phyloP scores from a whole-genome alignment of 2,797 vertebrate genomes.

The Hoplostethus atlanticus region DNA sequence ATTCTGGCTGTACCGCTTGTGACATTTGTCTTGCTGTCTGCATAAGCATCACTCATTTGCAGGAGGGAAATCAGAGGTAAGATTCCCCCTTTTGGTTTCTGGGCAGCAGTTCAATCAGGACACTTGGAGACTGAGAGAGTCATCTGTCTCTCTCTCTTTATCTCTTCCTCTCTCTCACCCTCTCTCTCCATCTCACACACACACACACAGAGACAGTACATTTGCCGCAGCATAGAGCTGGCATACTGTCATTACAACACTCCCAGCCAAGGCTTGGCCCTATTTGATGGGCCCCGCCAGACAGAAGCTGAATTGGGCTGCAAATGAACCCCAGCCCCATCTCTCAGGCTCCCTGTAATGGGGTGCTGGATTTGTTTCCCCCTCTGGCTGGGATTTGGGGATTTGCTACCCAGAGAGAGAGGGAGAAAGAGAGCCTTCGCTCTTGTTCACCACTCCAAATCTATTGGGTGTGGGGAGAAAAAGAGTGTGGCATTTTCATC shows the following conservation, averaged over 20 bases:
- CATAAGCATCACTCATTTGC: slow-evolving; percentile 43
- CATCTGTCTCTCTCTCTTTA: slow-evolving; percentile 48
- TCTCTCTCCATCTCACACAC: slow-evolving; percentile 4
- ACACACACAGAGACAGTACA: slow-evolving; percentile 1
- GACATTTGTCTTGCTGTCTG: slow-evolving; percentile 51
- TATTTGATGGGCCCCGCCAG: slow-evolving; percentile 47
- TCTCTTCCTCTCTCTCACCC: slow-evolving; percentile 15
- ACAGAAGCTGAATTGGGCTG: slow-evolving; percentile 70
- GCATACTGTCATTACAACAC: slow-evolving; percentile 52
- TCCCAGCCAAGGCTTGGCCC: slow-evolving; percentile 47
- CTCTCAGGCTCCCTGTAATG: slow-evolving; percentile 63
- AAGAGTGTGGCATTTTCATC: slow-evolving; percentile 54
- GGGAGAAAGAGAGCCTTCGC: slow-evolving; percentile 60
- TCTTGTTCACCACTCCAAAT: slow-evolving; percentile 63
- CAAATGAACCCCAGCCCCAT: slow-evolving; percentile 48
- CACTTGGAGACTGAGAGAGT: slow-evolving; percentile 45
- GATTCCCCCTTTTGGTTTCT: slow-evolving; percentile 58
- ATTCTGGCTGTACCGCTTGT: slow-evolving; percentile 29
- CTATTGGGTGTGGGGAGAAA: slow-evolving; percentile 24
- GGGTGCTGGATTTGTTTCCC: slow-evolving; percentile 64
- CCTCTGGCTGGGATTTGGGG: slow-evolving; percentile 76
- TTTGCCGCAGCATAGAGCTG: slow-evolving; percentile 44
- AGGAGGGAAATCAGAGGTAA: slow-evolving; percentile 41
- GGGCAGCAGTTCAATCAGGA: slow-evolving; percentile 65
- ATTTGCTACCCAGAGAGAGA: slow-evolving; percentile 71